Evolutionary conservation across 2,888 invertebrate genomes (phyloP).

Genomic region (Lasioglossum lativentre): DNA sequence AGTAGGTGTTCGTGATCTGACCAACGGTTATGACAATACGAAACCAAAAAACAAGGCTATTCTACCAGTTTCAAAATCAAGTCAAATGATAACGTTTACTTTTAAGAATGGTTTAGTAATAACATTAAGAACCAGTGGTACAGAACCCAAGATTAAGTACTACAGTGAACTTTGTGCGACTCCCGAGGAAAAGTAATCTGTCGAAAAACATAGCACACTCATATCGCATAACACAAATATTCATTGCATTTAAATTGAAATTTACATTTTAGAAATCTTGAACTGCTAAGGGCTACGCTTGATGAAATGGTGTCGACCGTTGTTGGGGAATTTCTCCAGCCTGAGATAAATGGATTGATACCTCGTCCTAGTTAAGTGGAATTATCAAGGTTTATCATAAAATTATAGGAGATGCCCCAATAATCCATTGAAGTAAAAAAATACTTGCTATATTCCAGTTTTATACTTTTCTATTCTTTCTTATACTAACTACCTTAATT

Average conservation of each 20-base stretch:
- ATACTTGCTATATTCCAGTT: background rate
- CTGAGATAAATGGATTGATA: slow-evolving; percentile 88
- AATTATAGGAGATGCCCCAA: background rate
- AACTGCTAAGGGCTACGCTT: slow-evolving; percentile 87
- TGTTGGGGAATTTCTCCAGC: slow-evolving; percentile 93
- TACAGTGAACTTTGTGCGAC: slow-evolving; percentile 95
- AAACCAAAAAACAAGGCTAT: slow-evolving; percentile 89
- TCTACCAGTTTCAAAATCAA: slow-evolving; percentile 88
- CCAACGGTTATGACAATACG: slow-evolving; percentile 93
- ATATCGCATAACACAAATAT: background rate
- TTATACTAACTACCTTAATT: background rate
- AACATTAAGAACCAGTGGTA: slow-evolving; percentile 98
- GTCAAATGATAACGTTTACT: slow-evolving; percentile 97
- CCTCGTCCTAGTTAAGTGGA: slow-evolving; percentile 78
- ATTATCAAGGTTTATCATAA: slow-evolving; percentile 4
- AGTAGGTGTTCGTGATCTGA: slow-evolving; percentile 93
- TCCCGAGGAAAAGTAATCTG: slow-evolving; percentile 87
- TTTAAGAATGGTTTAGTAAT: slow-evolving; percentile 94
- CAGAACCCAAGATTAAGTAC: slow-evolving; percentile 99
- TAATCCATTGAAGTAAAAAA: background rate
- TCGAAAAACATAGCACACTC: background rate
- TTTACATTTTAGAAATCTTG: slow-evolving; percentile 87
- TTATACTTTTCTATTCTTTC: slow-evolving; percentile 24
- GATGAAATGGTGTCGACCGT: slow-evolving; percentile 91
- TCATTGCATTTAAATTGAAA: background rate